phyloP scores from a whole-genome alignment of 2,113 vertebrate genomes.

The Rallus limicola region DNA sequence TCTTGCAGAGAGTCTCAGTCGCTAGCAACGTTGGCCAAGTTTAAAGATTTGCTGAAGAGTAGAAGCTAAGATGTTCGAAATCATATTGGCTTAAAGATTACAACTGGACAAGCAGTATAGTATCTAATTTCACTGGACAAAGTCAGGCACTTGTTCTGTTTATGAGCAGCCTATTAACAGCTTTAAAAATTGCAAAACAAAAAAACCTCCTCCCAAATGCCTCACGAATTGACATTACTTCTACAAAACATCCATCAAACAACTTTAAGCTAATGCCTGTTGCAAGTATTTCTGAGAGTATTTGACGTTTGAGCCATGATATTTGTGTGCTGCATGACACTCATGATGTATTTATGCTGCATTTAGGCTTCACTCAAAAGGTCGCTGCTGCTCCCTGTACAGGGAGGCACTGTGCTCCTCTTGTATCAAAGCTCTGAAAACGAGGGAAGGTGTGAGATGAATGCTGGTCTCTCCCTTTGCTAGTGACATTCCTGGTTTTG shows the following conservation, averaged over 20 bases:
- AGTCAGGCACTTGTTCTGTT: neutral
- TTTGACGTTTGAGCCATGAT: neutral
- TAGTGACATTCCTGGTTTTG: neutral
- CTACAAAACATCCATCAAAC: conserved; percentile 16
- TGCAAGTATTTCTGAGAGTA: neutral
- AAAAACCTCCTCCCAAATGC: neutral
- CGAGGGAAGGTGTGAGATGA: neutral
- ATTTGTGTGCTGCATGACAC: neutral
- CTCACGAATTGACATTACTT: conserved; percentile 1
- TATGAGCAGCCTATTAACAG: neutral
- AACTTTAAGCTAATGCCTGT: neutral
- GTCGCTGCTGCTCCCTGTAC: neutral
- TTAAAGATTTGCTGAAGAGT: neutral
- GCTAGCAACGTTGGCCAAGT: neutral
- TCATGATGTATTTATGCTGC: neutral
- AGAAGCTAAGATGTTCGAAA: neutral
- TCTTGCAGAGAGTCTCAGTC: conserved; percentile 14
- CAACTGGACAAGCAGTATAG: neutral
- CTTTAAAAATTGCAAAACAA: conserved; percentile 31
- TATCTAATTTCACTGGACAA: neutral
- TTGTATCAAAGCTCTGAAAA: neutral
- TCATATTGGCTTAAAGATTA: neutral
- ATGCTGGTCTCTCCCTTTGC: neutral
- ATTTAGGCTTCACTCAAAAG: neutral
- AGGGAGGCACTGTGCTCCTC: neutral